These are phyloP conservation scores for Felis chaus DNA, from an alignment of 2,113 vertebrate species.

Conservation along the genomic window DNA sequence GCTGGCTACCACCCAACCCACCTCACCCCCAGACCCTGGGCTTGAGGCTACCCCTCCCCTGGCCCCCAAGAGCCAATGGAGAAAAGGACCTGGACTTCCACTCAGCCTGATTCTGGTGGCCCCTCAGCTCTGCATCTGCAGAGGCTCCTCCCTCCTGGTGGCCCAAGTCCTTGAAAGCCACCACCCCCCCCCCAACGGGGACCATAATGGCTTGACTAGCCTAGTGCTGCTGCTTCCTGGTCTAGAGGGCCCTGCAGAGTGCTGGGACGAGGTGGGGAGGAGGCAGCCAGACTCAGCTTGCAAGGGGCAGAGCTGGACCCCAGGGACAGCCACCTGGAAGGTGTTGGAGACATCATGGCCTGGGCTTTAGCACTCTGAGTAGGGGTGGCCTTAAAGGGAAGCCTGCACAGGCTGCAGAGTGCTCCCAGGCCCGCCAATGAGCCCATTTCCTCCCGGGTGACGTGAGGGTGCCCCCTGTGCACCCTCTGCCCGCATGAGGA, in stretches of 20 bases:
- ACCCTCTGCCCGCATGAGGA: background rate
- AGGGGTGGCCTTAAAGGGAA: background rate
- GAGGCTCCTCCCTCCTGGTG: background rate
- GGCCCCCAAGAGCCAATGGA: background rate
- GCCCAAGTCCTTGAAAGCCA: background rate
- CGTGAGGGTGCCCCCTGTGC: background rate
- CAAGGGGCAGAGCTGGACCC: background rate
- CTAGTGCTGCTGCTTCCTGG: background rate
- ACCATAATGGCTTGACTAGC: background rate
- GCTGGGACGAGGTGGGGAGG: rapidly evolving
- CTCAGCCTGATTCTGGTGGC: background rate
- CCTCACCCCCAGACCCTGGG: too few species aligned
- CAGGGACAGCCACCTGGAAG: background rate
- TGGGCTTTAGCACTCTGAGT: background rate
- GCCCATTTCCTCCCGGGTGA: background rate
- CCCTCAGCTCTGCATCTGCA: background rate
- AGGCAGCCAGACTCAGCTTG: background rate
- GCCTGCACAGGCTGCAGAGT: rapidly evolving
- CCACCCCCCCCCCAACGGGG: rapidly evolving
- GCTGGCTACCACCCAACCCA: too few species aligned
- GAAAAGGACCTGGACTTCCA: background rate
- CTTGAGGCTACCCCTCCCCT: rapidly evolving
- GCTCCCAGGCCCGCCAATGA: rapidly evolving
- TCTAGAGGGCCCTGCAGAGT: background rate
- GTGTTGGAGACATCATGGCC: background rate